These are phyloP conservation scores for Hippocampus guttulatus DNA, from an alignment of 2,113 vertebrate genomes.

Conservation along the genomic window DNA sequence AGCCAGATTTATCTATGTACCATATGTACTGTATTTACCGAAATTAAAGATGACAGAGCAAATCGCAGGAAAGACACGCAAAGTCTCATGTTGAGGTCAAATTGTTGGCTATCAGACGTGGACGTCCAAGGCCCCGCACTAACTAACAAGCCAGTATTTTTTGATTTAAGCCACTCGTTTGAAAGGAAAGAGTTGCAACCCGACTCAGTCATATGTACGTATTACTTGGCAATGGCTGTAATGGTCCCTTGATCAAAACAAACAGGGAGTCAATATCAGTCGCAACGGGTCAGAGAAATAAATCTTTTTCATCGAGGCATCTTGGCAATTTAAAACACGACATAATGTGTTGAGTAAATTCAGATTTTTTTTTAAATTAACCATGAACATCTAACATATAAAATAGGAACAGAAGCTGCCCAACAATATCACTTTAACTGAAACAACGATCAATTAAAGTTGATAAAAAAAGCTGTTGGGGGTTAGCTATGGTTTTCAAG, in stretches of 20 bases:
- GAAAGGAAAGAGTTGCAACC: constrained; percentile 39
- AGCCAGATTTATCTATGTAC: constrained; percentile 45
- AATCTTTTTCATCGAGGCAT: not conserved
- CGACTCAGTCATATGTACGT: constrained; percentile 9
- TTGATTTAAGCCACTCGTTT: constrained; percentile 55
- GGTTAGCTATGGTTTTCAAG: constrained; percentile 44
- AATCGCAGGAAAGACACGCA: constrained; percentile 49
- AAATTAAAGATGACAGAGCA: constrained; percentile 59
- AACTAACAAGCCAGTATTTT: constrained; percentile 37
- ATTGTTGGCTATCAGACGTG: constrained; percentile 37
- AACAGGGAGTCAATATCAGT: not conserved
- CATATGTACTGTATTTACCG: constrained; percentile 54
- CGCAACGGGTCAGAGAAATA: not conserved
- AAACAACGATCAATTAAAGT: too few species aligned
- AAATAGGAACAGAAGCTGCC: too few species aligned
- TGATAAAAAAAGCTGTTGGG: too few species aligned
- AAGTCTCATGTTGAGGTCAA: constrained; percentile 53
- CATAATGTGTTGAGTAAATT: too few species aligned
- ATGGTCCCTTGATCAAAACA: not conserved
- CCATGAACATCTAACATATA: too few species aligned
- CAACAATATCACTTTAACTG: too few species aligned
- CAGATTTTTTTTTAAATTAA: too few species aligned
- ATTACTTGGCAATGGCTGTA: not conserved
- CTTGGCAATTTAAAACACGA: not conserved
- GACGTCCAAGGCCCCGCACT: constrained; percentile 26